Conservation (phyloP, 2,888 invertebrate species). For the Spilosoma lubricipeda region DNA sequence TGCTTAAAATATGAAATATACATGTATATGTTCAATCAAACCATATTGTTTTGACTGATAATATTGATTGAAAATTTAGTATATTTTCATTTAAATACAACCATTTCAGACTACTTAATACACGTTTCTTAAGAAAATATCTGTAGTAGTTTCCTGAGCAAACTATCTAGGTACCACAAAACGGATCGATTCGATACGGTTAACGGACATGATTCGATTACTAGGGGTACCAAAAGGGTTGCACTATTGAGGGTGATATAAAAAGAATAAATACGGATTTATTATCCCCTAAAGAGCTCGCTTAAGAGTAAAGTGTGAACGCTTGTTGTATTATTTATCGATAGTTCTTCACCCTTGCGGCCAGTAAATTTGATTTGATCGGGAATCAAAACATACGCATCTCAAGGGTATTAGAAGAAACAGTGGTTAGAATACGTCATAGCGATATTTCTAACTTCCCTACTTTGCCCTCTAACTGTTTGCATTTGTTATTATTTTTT, state of each 20-base stretch:
- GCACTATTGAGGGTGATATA: conserved; percentile 66
- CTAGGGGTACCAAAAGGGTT: conserved; percentile 62
- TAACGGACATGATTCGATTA: conserved; percentile 79
- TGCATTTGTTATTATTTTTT: not conserved
- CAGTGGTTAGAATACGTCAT: conserved; percentile 10
- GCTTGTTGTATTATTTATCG: conserved; percentile 82
- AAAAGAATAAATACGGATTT: conserved; percentile 86
- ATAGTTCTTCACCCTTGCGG: conserved; percentile 70
- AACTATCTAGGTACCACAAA: conserved; percentile 28
- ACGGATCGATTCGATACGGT: conserved; percentile 79
- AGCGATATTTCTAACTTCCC: not conserved
- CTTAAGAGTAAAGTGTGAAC: conserved; percentile 83
- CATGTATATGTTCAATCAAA: no score
- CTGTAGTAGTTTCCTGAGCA: not conserved
- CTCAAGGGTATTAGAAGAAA: conserved; percentile 49
- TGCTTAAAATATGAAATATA: not conserved
- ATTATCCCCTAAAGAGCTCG: conserved; percentile 83
- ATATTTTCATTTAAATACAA: not conserved
- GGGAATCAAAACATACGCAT: conserved; percentile 77
- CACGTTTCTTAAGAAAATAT: not conserved
- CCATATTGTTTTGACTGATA: not conserved
- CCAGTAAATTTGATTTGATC: conserved; percentile 78
- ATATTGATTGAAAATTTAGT: no score
- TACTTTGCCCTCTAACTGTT: not conserved
- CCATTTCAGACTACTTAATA: not conserved